phyloP scores from a whole-genome alignment of 2,113 vertebrate species.

The Psephotus haematonotus region DNA sequence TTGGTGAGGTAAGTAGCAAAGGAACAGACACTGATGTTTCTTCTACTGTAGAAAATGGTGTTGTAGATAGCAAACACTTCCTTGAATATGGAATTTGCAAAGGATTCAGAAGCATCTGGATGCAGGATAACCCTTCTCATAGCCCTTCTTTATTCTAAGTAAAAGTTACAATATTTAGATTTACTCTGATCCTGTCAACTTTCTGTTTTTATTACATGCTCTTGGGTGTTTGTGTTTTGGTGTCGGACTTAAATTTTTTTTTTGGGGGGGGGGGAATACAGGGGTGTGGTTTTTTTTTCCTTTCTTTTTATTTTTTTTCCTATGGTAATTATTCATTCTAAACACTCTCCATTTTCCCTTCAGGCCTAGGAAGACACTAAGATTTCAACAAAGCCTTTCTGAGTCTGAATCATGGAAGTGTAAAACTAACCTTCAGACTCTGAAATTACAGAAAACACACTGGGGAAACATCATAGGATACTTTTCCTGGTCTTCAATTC shows the following conservation, averaged over 20 bases:
- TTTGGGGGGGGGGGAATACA: background rate
- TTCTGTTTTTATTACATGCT: background rate
- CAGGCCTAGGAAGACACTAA: background rate
- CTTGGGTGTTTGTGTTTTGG: background rate
- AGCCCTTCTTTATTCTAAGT: background rate
- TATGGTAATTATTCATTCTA: background rate
- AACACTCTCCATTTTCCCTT: background rate
- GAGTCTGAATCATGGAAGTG: background rate
- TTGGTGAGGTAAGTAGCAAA: background rate
- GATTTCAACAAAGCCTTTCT: background rate
- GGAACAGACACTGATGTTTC: background rate
- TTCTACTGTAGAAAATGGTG: background rate
- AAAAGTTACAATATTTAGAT: background rate
- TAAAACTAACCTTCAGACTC: background rate
- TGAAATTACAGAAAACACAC: background rate
- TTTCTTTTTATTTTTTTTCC: too few species aligned
- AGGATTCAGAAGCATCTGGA: background rate
- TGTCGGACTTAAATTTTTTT: background rate
- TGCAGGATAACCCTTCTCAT: background rate
- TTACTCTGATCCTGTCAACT: background rate
- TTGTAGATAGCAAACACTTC: background rate
- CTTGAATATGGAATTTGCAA: background rate
- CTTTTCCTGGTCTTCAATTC: background rate
- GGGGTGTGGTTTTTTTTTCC: rapidly evolving
- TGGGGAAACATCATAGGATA: background rate